Conservation (phyloP, 2,888 invertebrate genomes). For the Oegoconia quadripuncta region DNA sequence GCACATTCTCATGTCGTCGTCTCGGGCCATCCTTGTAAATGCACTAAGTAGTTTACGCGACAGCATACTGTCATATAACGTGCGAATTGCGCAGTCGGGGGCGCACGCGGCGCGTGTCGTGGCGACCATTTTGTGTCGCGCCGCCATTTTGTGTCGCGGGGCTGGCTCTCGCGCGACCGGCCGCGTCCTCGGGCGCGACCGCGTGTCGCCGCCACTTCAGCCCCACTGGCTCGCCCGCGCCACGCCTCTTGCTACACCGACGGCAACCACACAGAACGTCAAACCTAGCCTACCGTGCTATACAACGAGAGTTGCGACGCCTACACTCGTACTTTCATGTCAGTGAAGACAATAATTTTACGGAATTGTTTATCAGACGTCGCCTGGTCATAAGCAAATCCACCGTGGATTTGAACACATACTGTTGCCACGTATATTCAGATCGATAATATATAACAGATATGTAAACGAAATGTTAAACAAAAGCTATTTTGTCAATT, state of each 20-base stretch:
- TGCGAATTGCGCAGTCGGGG: slow-evolving; percentile 32
- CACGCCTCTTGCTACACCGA: slow-evolving; percentile 43
- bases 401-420: too few species aligned
- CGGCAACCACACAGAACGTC: slow-evolving; percentile 43
- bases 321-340: not conserved
- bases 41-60: slow-evolving; percentile 19
- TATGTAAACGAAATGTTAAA: too few species aligned
- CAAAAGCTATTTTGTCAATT: too few species aligned
- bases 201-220: slow-evolving; percentile 58
- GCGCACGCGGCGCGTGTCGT: slow-evolving; percentile 17
- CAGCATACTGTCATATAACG: slow-evolving; percentile 42
- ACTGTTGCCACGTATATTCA: too few species aligned
- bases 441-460: too few species aligned
- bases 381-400: too few species aligned
- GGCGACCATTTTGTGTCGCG: slow-evolving; percentile 18
- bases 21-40: too few species aligned
- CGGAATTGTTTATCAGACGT: not conserved
- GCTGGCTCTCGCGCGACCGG: slow-evolving; percentile 14
- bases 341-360: not conserved
- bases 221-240: slow-evolving; percentile 42
- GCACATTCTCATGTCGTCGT: too few species aligned
- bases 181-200: slow-evolving; percentile 48
- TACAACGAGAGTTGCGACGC: not conserved
- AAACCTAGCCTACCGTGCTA: slow-evolving; percentile 26
- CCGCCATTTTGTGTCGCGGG: slow-evolving; percentile 14